These are phyloP conservation scores for Euphysa ruthae DNA, from an alignment of 30 jellyfish, hydroid and myxozoan genomes.

Conservation along the genomic window DNA sequence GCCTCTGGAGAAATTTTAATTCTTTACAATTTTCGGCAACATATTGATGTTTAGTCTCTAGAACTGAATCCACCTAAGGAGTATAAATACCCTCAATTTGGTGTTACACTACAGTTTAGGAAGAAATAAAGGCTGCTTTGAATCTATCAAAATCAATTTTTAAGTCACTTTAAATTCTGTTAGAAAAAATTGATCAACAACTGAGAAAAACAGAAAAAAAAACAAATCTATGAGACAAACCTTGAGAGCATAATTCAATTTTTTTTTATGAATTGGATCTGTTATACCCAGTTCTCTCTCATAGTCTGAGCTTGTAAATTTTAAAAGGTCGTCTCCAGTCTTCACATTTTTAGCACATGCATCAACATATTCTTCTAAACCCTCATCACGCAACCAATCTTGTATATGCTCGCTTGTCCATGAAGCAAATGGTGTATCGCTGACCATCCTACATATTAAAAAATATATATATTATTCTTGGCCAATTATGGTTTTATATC, in stretches of 20 bases:
- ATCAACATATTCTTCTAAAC: conserved; percentile 59
- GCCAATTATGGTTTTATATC: not conserved
- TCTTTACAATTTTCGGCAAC: no score
- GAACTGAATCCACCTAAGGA: no score
- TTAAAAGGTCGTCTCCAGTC: conserved; percentile 79
- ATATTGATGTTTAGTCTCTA: no score
- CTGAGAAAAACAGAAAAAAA: not conserved
- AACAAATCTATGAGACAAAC: conserved; percentile 1
- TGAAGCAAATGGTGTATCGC: conserved; percentile 56
- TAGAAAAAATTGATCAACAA: not conserved
- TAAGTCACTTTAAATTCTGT: no score
- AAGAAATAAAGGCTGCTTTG: no score
- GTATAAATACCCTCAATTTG: no score
- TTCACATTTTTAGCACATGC: conserved; percentile 48
- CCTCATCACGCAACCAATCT: conserved; percentile 94
- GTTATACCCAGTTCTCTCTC: conserved; percentile 79
- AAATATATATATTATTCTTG: not conserved
- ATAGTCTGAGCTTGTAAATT: conserved; percentile 52
- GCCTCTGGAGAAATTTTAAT: no score
- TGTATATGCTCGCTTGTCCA: conserved; percentile 85
- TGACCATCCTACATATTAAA: not conserved
- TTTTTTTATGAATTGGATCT: conserved; percentile 61
- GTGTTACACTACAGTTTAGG: no score
- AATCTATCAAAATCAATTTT: no score
- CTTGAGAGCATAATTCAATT: conserved; percentile 61